phyloP scores from a whole-genome alignment of 2,888 invertebrate species.

The Cantharis rustica region DNA sequence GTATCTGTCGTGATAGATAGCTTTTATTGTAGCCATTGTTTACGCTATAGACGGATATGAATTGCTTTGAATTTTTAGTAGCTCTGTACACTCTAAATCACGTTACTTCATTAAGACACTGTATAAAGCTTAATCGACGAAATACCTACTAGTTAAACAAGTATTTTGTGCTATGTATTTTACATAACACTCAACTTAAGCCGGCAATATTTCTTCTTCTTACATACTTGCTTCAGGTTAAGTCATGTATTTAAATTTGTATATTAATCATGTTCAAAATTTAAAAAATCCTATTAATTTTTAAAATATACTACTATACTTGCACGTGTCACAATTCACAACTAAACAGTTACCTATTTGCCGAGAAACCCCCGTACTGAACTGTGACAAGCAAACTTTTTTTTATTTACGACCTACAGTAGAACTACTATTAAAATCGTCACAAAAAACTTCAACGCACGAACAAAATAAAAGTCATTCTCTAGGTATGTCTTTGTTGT shows the following conservation, averaged over 20 bases:
- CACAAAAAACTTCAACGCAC: background rate
- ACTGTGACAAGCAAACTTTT: background rate
- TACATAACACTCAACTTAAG: background rate
- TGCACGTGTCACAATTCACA: background rate
- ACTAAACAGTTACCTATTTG: background rate
- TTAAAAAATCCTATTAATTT: background rate
- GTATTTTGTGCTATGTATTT: constrained; percentile 7
- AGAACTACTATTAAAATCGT: background rate
- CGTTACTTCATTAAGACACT: constrained; percentile 24
- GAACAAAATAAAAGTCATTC: background rate
- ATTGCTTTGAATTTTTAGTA: constrained; percentile 30
- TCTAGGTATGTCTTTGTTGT: background rate
- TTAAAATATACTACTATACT: background rate
- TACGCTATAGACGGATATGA: constrained; percentile 24
- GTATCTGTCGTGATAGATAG: constrained; percentile 14
- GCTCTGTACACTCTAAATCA: constrained; percentile 24
- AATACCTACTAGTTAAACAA: constrained; percentile 16
- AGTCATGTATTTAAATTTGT: background rate
- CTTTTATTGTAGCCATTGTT: constrained; percentile 23
- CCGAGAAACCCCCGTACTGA: background rate
- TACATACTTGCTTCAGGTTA: background rate
- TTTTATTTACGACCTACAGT: background rate
- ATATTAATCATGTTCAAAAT: background rate
- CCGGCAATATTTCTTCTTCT: background rate
- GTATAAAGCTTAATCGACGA: constrained; percentile 8